A percentile compares a stretch with the other conserved stretches of the same genome.
These are phyloP conservation scores for Takifugu bimaculatus DNA, from an alignment of 2,113 vertebrate species.

Conservation along the genomic window DNA sequence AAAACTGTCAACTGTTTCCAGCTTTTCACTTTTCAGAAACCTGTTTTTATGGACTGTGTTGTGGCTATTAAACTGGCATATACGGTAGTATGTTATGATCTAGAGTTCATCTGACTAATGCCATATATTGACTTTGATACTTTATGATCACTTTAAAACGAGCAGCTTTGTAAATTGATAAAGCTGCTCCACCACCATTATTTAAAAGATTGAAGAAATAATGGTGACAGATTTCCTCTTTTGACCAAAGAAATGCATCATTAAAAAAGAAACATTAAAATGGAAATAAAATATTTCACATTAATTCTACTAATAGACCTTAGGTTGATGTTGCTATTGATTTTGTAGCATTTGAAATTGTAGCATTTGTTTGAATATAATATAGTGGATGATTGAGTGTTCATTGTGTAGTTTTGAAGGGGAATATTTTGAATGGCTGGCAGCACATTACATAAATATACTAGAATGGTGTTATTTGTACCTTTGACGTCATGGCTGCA, in stretches of 20 bases:
- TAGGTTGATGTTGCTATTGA: no score
- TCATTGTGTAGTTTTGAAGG: no score
- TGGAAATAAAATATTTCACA: no score
- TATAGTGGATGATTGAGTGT: no score
- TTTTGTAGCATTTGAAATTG: no score
- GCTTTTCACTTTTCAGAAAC: neutral
- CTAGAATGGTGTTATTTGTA: neutral
- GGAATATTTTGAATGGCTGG: no score
- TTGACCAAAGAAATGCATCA: no score
- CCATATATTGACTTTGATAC: constrained; percentile 11
- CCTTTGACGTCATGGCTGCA: constrained; percentile 1
- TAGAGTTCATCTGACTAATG: constrained; percentile 6
- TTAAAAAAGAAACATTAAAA: no score
- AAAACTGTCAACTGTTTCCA: neutral
- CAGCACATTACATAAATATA: constrained; percentile 6
- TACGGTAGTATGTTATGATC: constrained; percentile 1
- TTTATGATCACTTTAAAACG: constrained; percentile 20
- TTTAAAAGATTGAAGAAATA: constrained; percentile 39
- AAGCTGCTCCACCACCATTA: constrained; percentile 20
- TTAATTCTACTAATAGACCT: no score
- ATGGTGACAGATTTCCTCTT: constrained; percentile 46
- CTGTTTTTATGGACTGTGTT: neutral
- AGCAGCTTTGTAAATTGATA: constrained; percentile 24
- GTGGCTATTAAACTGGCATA: constrained; percentile 4
- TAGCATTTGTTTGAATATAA: no score